Evolutionary conservation across 2,797 vertebrate species (phyloP).

Genomic region (Lepus townsendii): DNA sequence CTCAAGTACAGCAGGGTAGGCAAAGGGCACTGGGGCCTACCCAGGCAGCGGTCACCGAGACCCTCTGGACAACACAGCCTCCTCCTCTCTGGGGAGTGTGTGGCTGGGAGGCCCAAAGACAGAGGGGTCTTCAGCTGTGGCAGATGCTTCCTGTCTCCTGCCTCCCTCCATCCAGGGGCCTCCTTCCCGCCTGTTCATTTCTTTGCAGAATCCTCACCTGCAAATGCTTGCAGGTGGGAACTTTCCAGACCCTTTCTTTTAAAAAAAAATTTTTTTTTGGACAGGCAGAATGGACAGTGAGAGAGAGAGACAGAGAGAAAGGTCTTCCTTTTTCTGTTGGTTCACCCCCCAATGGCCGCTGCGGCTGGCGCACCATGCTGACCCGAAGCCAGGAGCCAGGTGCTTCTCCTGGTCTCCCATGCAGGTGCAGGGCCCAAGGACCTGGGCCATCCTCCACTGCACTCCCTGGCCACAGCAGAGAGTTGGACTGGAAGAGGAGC

Average conservation of each 20-base stretch:
- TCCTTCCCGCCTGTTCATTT: constrained; percentile 22
- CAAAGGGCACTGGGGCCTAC: background rate
- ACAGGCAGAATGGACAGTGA: too few species aligned
- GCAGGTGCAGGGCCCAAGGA: too few species aligned
- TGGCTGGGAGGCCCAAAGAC: background rate
- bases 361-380: too few species aligned
- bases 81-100: background rate
- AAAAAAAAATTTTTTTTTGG: too few species aligned
- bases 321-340: too few species aligned
- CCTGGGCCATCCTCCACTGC: too few species aligned
- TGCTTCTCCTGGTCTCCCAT: too few species aligned
- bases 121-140: background rate
- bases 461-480: too few species aligned
- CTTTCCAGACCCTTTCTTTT: background rate
- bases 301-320: too few species aligned
- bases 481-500: too few species aligned
- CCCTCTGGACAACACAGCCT: background rate
- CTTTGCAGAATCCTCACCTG: background rate
- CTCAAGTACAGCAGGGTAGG: background rate
- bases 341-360: too few species aligned
- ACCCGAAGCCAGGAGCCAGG: too few species aligned
- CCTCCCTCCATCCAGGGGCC: background rate
- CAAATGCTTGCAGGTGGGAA: constrained; percentile 8
- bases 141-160: background rate
- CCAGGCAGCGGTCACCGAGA: background rate